Evolutionary conservation across 2,888 invertebrate species (phyloP), one percentile per base, ranked within the genome.

Genomic region (Plagodis pulveraria): DNA sequence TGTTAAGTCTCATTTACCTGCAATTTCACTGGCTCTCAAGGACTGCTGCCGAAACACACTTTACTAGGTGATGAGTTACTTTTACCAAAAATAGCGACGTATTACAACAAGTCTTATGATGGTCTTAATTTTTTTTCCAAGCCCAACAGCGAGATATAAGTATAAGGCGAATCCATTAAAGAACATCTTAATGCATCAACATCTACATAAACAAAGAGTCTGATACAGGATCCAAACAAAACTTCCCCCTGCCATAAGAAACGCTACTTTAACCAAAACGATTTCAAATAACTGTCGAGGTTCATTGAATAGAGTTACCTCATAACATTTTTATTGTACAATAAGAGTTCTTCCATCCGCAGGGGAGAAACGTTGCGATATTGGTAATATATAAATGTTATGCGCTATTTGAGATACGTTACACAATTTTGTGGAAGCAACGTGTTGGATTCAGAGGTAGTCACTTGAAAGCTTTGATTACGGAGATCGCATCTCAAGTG

Each of bases 291-390:
- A 87, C 86, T 78, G 84, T 78, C 60, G 51, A 79, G 83, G 84
- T 87, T 89, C 89, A 88, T 87, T 89, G 86, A 91, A 90, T 89
- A 87, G 84, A 87, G 86, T 89, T 87, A 88, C 85, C 87, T 90
- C 90, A 83, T 91, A 91, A 91, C 87, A 85, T 89, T 91, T 91
- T 91, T 90, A 91, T 90, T 89, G 87, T 85, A 87, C 87, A 86
- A 86, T 88, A 89, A 86, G 87, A 84, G 80, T 80, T 82, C 82
- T 80, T 77, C 51, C 80, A 78, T 65, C 75, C 77, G 77, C 80
- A 74, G 79, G 78, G 80, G 79, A 76, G 78, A 81, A 84, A 82
- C 81, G 79, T 64, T 70, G 73, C 77, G 81, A 86, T 89, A 89
- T 89, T 89, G 86, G 82, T 79, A 81, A 80, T 60, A 60, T 61